Percentiles rank a stretch among this genome's conserved stretches.
Evolutionary conservation across 2,797 vertebrate genomes (phyloP).

Genomic region (Pipistrellus pygmaeus): DNA sequence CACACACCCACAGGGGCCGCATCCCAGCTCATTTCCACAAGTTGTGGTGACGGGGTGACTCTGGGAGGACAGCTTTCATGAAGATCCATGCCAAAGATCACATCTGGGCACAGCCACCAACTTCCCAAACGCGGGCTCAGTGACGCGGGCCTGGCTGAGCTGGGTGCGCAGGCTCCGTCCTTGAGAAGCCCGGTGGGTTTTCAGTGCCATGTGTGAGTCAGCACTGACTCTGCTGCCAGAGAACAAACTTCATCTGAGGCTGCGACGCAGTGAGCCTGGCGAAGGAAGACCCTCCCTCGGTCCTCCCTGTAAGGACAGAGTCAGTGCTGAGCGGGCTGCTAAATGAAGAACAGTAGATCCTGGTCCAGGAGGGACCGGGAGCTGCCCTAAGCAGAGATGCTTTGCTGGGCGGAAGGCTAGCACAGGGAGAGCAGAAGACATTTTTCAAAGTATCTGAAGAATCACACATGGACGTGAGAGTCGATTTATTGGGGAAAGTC

Average conservation of each 20-base stretch:
- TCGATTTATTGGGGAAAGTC: not conserved
- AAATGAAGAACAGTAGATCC: not conserved
- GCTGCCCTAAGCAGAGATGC: not conserved
- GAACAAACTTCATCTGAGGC: constrained; percentile 7
- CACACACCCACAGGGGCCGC: accelerated
- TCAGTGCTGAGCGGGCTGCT: not conserved
- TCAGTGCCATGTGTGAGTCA: not conserved
- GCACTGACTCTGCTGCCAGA: constrained; percentile 9
- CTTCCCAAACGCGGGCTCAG: not conserved
- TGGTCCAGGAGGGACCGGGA: not conserved
- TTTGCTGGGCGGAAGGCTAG: not conserved
- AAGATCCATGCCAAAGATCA: not conserved
- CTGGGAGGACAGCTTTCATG: not conserved
- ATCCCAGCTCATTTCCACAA: not conserved
- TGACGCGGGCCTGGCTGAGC: not conserved
- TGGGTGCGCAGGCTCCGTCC: not conserved
- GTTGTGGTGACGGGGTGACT: not conserved
- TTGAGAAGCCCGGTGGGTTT: not conserved
- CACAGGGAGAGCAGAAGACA: not conserved
- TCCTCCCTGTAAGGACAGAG: too few relatives aligned
- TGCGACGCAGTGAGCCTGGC: not conserved
- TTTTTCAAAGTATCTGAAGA: not conserved
- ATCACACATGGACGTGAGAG: not conserved
- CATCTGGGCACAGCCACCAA: not conserved
- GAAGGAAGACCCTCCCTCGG: not conserved